These are phyloP conservation scores for Acanthurus lineatus DNA, from an alignment of 2,797 vertebrate species.

Conservation along the genomic window DNA sequence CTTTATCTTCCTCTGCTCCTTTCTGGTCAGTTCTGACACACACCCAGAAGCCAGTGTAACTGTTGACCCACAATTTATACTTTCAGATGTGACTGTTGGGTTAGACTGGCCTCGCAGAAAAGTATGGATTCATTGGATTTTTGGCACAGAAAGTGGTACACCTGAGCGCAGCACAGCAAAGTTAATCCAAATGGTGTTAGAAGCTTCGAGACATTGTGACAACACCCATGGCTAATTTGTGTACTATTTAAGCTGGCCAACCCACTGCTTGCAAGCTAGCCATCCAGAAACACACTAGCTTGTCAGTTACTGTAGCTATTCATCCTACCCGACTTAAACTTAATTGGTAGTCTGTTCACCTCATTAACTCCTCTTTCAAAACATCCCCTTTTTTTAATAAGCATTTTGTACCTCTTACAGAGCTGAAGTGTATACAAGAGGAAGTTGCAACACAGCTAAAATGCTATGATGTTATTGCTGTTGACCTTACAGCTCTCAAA, in stretches of 20 bases:
- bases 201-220: background rate
- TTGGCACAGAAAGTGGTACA: background rate
- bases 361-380: too few species aligned
- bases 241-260: background rate
- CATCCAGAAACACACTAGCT: background rate
- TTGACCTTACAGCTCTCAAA: background rate
- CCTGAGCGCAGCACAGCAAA: background rate
- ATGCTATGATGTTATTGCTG: background rate
- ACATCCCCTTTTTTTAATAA: too few species aligned
- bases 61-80: background rate
- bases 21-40: conserved; percentile 89
- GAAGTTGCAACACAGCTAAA: background rate
- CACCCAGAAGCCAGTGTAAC: background rate
- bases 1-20: conserved; percentile 98
- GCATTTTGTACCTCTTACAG: too few species aligned
- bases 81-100: background rate
- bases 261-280: background rate
- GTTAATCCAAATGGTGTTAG: background rate
- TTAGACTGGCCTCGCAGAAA: background rate
- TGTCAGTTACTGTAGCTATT: background rate
- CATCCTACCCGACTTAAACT: background rate
- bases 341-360: background rate
- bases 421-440: too few species aligned
- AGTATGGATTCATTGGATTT: background rate
- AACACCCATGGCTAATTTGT: background rate